phyloP scores from a whole-genome alignment of 2,113 vertebrate species.

The Ranitomeya imitator region DNA sequence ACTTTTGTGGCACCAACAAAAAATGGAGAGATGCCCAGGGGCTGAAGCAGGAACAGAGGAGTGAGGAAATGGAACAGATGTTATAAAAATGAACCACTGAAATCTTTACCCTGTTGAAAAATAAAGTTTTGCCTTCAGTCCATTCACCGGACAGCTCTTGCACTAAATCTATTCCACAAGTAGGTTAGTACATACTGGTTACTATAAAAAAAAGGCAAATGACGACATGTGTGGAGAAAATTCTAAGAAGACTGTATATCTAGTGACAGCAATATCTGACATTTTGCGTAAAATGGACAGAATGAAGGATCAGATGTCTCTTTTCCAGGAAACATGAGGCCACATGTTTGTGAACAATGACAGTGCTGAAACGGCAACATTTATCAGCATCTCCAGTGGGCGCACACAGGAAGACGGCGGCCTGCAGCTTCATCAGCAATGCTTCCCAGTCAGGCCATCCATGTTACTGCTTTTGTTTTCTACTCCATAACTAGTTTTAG shows the following conservation, averaged over 20 bases:
- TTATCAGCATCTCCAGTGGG: constrained; percentile 29
- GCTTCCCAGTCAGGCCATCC: not conserved
- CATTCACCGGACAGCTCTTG: not conserved
- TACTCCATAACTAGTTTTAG: not conserved
- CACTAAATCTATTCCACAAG: not conserved
- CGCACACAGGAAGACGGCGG: constrained; percentile 8
- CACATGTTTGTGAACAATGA: constrained; percentile 31
- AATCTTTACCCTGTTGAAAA: not conserved
- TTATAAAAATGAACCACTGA: too few relatives aligned
- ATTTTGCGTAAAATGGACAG: constrained; percentile 33
- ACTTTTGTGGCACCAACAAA: too few relatives aligned
- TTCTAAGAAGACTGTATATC: constrained; percentile 10
- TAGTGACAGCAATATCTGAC: not conserved
- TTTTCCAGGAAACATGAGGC: constrained; percentile 46
- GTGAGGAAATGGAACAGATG: too few relatives aligned
- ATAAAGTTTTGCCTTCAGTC: not conserved
- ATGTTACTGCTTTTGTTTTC: not conserved
- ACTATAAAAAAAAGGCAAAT: not conserved
- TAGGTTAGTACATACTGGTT: not conserved
- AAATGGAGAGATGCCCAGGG: too few relatives aligned
- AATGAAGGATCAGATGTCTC: constrained; percentile 34
- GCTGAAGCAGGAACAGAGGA: too few relatives aligned
- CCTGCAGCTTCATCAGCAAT: not conserved
- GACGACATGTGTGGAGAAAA: not conserved
- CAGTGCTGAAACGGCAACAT: constrained; percentile 29